Base-by-base conservation (phyloP, 2,888 invertebrate species). In the Lottia scabra region DNA sequence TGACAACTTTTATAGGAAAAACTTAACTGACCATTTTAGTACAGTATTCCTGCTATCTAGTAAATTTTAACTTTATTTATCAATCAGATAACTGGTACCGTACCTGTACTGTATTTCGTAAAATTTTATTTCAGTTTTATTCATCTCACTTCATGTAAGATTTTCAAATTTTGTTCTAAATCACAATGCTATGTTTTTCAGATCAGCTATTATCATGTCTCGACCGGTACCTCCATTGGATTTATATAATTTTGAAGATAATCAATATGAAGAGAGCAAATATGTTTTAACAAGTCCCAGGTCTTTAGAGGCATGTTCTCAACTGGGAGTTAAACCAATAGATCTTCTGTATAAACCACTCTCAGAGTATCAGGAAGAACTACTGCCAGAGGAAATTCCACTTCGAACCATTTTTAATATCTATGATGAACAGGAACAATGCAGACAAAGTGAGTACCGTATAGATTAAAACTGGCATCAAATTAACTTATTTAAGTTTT, bases 261-360 rank as follows among this genome's bases (percentile, higher is more conserved):
- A 88, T 16, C 84, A 85, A 67, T 90, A 89, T 80, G 89, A 89
- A 76, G 88, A 88, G 71, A 90, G 90, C 76, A 91, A 91, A 75
- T 91, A 91, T 86, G 90, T 92, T 27, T 84, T 92, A 71, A 92
- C 91, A 30, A 91, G 91, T 84, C 92, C 92, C 16, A 86, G 91
- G 66, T 92, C 92, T 8, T 83, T 92, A 23, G 91, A 91, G 81
- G 91, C 91, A 44, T 91, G 92, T 80, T 87, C 90, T 26, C 87
- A 89, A 76, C 87, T 91, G 13, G 89, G 89, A 66, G 88, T 91
- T 12, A 90, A 91, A 88, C 89, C 89, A n/a, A 83, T 87, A 5
- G 87, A 87, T 71, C 76, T 89, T 71, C 75, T 89, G 65, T 85
- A 87, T 78, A 86, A 86, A 69, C 86, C 87, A 8, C 79, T 88